Base-by-base conservation (phyloP, 2,113 vertebrate species). In the Ovis canadensis region DNA sequence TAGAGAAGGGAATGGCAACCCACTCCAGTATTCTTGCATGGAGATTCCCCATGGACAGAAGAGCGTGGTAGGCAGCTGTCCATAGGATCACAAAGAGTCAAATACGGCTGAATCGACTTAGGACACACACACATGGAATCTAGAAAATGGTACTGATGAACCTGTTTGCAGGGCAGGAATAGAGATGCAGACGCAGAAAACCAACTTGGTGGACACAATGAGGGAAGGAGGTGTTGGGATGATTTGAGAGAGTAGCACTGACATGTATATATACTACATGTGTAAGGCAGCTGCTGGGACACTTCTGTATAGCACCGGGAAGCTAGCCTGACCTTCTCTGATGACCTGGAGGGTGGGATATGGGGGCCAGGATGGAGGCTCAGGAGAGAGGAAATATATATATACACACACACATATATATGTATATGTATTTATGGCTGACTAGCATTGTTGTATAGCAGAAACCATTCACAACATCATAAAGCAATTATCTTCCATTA, bases 221-320 rank as follows among this genome's bases (percentile, higher is more conserved):
- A 71, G n/a, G n/a, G n/a, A 10, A 71, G 64, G 64, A 36, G n/a
- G n/a, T 19, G n/a, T 17, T 36, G 17, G 64, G 64, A 36, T 71
- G 64, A n/a, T 36, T 36, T 71, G 64, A 71, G 33, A 67, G n/a
- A 10, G 17, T 36, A 11, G n/a, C 4, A 5, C 50, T 77, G 36
- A 43, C 15, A 9, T 43, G 12, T 74, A 12, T 74, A 7, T 25
- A 3, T 5, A 77, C 36, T 14, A 2, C 12, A 0, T 27, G 23
- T 27, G 71, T 27, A 77, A 4, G 25, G 40, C 0, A 27, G 71
- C 40, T 77, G 40, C 40, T 7, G 23, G 23, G 23, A 77, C 0
- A 3, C 71, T 43, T 13, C 36, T 77, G 40, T 77, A 3, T 43
- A 77, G 12, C 23, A 43, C 3, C 0, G 23, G 40, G 40, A 40